phyloP scores from a whole-genome alignment of 2,797 vertebrate genomes.

The Microchirus variegatus region DNA sequence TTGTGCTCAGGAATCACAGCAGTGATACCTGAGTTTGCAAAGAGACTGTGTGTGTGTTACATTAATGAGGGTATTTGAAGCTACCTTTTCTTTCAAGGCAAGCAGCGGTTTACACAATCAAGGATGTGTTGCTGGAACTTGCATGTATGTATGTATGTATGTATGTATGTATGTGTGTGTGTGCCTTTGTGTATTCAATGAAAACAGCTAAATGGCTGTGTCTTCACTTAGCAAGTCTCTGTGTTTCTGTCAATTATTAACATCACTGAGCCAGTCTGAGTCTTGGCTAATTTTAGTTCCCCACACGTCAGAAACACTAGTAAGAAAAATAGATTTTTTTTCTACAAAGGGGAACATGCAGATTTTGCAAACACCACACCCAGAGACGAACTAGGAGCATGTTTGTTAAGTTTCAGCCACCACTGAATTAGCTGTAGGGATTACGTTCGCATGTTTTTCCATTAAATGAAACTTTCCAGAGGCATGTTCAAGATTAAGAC shows the following conservation, averaged over 20 bases:
- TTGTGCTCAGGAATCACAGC: constrained; percentile 46
- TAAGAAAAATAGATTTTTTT: constrained; percentile 4
- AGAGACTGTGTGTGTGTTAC: constrained; percentile 10
- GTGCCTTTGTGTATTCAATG: constrained; percentile 21
- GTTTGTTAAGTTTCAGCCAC: constrained; percentile 21
- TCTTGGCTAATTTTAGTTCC: constrained; percentile 42
- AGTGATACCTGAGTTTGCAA: background rate
- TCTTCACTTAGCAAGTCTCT: constrained; percentile 47
- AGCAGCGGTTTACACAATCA: constrained; percentile 1
- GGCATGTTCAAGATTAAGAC: constrained; percentile 3
- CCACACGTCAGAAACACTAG: constrained; percentile 28
- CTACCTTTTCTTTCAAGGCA: constrained; percentile 44
- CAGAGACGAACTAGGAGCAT: constrained; percentile 23
- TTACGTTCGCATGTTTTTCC: no score
- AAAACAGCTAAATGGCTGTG: constrained; percentile 23
- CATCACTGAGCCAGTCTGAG: constrained; percentile 35
- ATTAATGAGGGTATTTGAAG: constrained; percentile 29
- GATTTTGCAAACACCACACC: constrained; percentile 41
- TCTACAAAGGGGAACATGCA: constrained; percentile 8
- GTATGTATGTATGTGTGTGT: background rate
- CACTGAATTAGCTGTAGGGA: background rate
- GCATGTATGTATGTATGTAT: background rate
- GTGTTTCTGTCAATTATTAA: constrained; percentile 69
- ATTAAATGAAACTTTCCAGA: constrained; percentile 3
- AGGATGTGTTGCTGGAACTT: constrained; percentile 16